Base-by-base conservation (phyloP, 2,113 vertebrate genomes). In the Andinoacara biseriatus region DNA sequence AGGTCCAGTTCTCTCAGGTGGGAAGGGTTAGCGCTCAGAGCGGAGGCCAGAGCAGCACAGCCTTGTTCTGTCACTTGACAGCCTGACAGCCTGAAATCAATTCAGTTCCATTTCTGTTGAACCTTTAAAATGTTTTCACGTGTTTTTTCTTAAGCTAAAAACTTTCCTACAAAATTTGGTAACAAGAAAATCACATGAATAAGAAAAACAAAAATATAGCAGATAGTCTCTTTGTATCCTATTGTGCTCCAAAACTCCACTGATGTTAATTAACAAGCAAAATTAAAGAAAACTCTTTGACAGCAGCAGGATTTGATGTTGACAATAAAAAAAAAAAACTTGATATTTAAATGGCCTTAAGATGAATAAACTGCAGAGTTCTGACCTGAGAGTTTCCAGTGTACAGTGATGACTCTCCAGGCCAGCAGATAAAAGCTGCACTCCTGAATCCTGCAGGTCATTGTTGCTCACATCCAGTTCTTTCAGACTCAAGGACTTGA, bases 1-100 rank as follows among this genome's bases (percentile, higher is more conserved):
- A 81, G 79, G 40, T 81, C 79, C 40, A 81, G 43, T 26, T 74
- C 79, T 74, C 40, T 81, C 57, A 81, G 40, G 10, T 81, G 57
- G 14, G 65, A 60, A 18, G 80, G 80, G 26, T 82, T 82, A n/a
- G 33, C 18, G 26, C n/a, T 46, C 17, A 82, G 80, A 58, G 80
- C 80, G 46, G 59, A 46, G 11, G 22, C 69, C 49, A 82, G 72
- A 82, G 24, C 49, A 46, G 11, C 11, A 59, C 26, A 80, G 11
- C 77, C 52, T 26, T 80, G 35, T 56, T 80, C 83, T 65, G 77
- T 75, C 29, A 85, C 7, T 22, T 49, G 58, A 49, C 83, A 85
- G 8, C 83, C 77, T 38, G 83, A 75, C 15, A 85, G 52, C 3
- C 83, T 84, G 35, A 18, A 76, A 58, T 43, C 20, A 29, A 31